Evolutionary conservation across 1,140 invertebrate species (phyloP).

Genomic region (Forficula auricularia): DNA sequence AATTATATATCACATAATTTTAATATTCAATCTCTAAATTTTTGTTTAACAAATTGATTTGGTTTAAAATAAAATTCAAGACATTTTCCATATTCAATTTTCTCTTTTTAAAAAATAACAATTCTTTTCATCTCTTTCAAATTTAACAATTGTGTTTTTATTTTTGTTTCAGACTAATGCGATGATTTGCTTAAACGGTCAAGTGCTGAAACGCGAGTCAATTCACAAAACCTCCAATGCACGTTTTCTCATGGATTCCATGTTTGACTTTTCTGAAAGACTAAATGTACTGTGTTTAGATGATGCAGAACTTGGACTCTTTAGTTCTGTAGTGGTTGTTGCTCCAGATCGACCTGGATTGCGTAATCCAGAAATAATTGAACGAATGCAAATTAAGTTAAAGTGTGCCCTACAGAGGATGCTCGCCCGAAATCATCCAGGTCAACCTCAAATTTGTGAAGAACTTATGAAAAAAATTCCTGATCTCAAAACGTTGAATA

Average conservation of each 20-base stretch:
- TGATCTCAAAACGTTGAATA: conserved; percentile 85
- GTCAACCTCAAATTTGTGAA: conserved; percentile 56
- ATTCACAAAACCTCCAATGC: conserved; percentile 81
- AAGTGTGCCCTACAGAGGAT: conserved; percentile 72
- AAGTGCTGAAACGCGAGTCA: conserved; percentile 73
- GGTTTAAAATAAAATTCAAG: too few species aligned
- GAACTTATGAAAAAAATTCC: conserved; percentile 87
- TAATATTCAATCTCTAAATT: background rate
- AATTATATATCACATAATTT: background rate
- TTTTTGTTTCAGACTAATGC: conserved; percentile 44
- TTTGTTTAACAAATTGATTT: background rate
- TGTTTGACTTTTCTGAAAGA: conserved; percentile 91
- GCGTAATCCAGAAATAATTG: conserved; percentile 76
- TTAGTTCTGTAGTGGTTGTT: conserved; percentile 88
- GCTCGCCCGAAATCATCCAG: conserved; percentile 67
- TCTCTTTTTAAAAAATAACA: too few species aligned
- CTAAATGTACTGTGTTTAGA: conserved; percentile 77
- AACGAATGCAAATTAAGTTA: conserved; percentile 78
- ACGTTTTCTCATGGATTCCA: conserved; percentile 85
- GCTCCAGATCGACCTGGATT: conserved; percentile 83
- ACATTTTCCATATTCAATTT: too few species aligned
- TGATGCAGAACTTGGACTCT: conserved; percentile 83
- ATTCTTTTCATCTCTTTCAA: too few species aligned
- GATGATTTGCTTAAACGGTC: conserved; percentile 83
- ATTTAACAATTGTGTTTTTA: conserved; percentile 4